Evolutionary conservation across 2,113 vertebrate genomes (phyloP).

Genomic region (Cettia cetti): DNA sequence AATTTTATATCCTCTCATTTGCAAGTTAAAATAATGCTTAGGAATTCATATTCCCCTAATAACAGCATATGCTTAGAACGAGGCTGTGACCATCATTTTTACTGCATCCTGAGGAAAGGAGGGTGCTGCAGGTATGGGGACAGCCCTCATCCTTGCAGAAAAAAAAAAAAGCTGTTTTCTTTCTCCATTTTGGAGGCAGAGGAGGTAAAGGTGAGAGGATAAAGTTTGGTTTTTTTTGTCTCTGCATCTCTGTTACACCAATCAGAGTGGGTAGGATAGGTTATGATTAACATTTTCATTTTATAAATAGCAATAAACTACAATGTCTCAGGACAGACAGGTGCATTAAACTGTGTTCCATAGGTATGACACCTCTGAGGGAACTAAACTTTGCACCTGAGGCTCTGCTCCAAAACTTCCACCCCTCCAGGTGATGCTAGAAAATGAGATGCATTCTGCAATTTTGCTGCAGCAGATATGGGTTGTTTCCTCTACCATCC

Average conservation of each 20-base stretch:
- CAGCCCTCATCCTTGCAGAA: background rate
- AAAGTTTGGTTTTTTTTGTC: background rate
- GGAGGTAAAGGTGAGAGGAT: background rate
- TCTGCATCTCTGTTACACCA: background rate
- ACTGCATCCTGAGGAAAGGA: background rate
- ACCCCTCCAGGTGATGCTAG: background rate
- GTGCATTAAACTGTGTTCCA: background rate
- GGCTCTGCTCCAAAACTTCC: background rate
- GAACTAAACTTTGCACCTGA: background rate
- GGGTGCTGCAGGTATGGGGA: background rate
- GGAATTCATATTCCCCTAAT: background rate
- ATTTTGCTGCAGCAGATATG: fast-evolving
- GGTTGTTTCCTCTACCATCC: background rate
- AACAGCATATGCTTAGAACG: background rate
- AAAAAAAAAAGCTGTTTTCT: background rate
- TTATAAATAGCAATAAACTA: background rate
- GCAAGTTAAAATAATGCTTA: background rate
- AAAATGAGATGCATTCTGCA: background rate
- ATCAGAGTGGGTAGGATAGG: background rate
- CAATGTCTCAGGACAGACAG: fast-evolving
- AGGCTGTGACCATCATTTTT: background rate
- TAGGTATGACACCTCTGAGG: background rate
- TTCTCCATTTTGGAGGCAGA: background rate
- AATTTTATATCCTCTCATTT: background rate
- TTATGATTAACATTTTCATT: background rate